phyloP scores from a whole-genome alignment of 2,888 invertebrate species.

The Seira ritae region DNA sequence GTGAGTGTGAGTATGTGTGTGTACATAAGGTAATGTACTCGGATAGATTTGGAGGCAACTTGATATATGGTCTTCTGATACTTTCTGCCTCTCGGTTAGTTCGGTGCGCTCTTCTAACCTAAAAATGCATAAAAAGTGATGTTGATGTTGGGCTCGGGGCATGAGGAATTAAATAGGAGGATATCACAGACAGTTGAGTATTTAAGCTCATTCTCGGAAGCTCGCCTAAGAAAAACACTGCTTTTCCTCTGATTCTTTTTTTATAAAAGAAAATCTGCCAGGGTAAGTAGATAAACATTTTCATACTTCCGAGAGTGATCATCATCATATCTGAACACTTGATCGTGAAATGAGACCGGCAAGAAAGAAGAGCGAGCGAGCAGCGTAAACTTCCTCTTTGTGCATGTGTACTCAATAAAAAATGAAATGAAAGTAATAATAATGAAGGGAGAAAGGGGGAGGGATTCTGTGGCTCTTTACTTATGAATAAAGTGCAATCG shows the following conservation, averaged over 20 bases:
- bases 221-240: slow-evolving; percentile 1
- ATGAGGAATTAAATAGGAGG: neutral
- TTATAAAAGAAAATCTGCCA: neutral
- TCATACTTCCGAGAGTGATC: neutral
- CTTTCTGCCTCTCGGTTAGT: neutral
- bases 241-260: neutral
- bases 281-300: slow-evolving; percentile 10
- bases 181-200: too few relatives aligned
- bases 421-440: slow-evolving; percentile 21
- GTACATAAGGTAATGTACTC: slow-evolving; percentile 13
- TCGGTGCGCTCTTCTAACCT: slow-evolving; percentile 11
- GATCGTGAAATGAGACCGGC: slow-evolving; percentile 14
- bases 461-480: slow-evolving; percentile 6
- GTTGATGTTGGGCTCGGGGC: neutral
- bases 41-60: slow-evolving; percentile 12
- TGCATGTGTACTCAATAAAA: slow-evolving; percentile 13
- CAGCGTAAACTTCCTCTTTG: neutral
- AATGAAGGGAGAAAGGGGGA: slow-evolving; percentile 24
- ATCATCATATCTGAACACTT: neutral
- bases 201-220: too few relatives aligned
- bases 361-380: neutral
- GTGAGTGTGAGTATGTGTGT: neutral
- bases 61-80: slow-evolving; percentile 14
- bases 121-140: slow-evolving; percentile 2
- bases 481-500: neutral